Percentiles rank a stretch among this genome's conserved stretches.
Conservation (phyloP, 2,113 vertebrate genomes). For the Gallinago jamesoni region DNA sequence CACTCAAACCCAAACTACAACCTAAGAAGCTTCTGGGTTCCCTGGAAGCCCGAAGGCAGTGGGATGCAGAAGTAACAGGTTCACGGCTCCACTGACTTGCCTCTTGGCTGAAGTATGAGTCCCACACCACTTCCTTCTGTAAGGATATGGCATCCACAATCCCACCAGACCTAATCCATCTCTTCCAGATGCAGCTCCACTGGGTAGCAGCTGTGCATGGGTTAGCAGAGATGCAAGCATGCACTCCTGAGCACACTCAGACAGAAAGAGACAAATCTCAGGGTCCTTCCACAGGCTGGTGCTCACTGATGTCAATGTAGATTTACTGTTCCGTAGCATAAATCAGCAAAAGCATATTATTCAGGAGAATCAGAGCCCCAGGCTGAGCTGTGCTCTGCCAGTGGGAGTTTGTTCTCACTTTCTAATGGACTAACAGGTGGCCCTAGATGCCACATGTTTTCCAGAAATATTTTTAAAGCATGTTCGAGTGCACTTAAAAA, state of each 20-base stretch:
- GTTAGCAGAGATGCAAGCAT: neutral
- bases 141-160: neutral
- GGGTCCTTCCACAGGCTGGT: neutral
- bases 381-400: neutral
- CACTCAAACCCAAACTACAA: neutral
- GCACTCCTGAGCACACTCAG: neutral
- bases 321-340: neutral
- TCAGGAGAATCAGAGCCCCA: neutral
- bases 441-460: neutral
- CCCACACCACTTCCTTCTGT: neutral
- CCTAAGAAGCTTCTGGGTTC: neutral
- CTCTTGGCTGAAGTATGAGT: neutral
- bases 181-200: neutral
- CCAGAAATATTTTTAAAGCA: conserved; percentile 29
- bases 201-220: neutral
- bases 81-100: neutral
- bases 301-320: neutral
- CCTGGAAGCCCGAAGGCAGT: neutral
- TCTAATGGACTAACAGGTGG: conserved; percentile 40
- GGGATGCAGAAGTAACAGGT: neutral
- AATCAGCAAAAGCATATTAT: neutral
- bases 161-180: neutral
- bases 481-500: neutral
- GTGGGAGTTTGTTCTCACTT: neutral
- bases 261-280: neutral